These are phyloP conservation scores for Phylloscopus whistleri DNA, from an alignment of 2,113 vertebrate species.

Conservation along the genomic window DNA sequence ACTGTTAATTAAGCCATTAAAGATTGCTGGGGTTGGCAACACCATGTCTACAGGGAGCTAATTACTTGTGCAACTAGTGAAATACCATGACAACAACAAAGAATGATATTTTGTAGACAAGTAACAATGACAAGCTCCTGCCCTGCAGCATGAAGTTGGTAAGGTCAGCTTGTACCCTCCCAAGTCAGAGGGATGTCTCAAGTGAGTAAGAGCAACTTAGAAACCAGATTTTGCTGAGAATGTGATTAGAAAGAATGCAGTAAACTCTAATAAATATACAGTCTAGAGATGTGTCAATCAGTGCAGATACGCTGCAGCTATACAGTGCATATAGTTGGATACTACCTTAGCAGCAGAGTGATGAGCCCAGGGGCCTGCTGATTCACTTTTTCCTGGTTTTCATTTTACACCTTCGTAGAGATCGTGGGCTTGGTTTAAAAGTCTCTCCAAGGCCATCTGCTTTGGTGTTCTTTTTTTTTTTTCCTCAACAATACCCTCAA, in stretches of 20 bases:
- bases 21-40: conserved; percentile 9
- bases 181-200: not conserved
- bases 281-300: not conserved
- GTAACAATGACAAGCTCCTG: not conserved
- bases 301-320: not conserved
- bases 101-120: not conserved
- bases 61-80: conserved; percentile 26
- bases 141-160: not conserved
- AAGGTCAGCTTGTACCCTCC: not conserved
- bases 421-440: not conserved
- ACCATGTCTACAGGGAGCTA: conserved; percentile 28
- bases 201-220: not conserved
- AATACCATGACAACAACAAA: conserved; percentile 39
- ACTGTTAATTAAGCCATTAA: conserved; percentile 28
- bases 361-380: not conserved
- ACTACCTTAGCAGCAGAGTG: not conserved
- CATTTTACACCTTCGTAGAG: not conserved
- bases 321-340: not conserved
- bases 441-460: not conserved
- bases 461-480: not conserved
- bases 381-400: not conserved
- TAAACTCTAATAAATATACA: not conserved
- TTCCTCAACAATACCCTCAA: not conserved
- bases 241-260: not conserved
- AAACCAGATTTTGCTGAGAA: not conserved